Evolutionary conservation across 2,113 vertebrate genomes (phyloP), one percentile per base, ranked within the genome.

Genomic region (Dipodomys spectabilis): DNA sequence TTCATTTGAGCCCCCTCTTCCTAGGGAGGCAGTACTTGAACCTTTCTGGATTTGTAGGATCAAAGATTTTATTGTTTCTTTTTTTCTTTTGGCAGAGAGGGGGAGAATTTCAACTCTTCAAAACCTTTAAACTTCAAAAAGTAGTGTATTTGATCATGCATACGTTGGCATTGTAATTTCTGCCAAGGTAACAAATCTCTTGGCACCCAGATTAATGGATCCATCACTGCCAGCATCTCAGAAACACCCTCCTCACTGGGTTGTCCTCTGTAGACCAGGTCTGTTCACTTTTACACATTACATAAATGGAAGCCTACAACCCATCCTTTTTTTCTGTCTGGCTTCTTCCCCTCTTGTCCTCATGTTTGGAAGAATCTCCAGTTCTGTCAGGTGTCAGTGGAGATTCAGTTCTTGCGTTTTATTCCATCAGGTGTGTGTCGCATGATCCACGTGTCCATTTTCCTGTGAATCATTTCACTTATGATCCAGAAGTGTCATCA

Each of bases 331-430:
- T 71, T 49, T 39, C 9, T 44, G 0, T 73, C 83, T 65, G 83
- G 10, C 27, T 65, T 45, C 11, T 69, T 80, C 28, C 16, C 9
- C 35, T 18, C 12, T 20, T 44, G 62, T 20, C 7, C 3, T 20
- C 28, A 1, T 6, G 1, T 72, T 19, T 44, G 23, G 12, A 23
- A 57, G 57, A 74, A 2, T 49, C 30, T 9, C 18, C 13, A 10
- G 0, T 13, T 20, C 11, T 74, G 1, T 25, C 7, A 18, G 27
- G 25, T 8, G 6, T 35, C 3, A 1, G 0, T 32, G 3, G 53
- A 27, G 11, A 0, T 19, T 28, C 22, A 39, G 18, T 49, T 19
- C 7, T 49, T 79, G 1, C 83, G 0, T 49, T 11, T 6, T 45
- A 72, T 44, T 60, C 44, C 16, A 30, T 1, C 3, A 0, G 11